Conservation (phyloP, 2,888 invertebrate species). For the Poecilobothrus nobilitatus region DNA sequence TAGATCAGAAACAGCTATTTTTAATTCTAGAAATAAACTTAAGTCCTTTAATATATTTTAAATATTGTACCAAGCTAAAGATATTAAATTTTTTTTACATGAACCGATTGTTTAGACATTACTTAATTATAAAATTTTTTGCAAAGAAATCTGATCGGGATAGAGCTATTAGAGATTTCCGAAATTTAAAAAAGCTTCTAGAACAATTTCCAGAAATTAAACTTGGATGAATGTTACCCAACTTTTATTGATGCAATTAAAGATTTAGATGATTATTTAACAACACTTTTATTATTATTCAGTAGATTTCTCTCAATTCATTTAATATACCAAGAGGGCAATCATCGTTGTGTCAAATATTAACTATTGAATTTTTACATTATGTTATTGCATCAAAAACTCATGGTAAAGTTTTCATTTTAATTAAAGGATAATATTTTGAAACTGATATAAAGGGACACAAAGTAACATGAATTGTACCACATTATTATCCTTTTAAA, state of each 20-base stretch:
- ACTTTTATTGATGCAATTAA: conserved; percentile 91
- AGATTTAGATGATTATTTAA: conserved; percentile 94
- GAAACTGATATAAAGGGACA: conserved; percentile 95
- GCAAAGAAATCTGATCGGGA: conserved; percentile 74
- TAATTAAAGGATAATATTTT: conserved; percentile 96
- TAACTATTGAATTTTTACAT: conserved; percentile 93
- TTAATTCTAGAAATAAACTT: too few relatives aligned
- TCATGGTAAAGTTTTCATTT: conserved; percentile 88
- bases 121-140: conserved; percentile 84
- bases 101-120: conserved; percentile 95
- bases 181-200: conserved; percentile 58
- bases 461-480: conserved; percentile 92
- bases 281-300: conserved; percentile 87
- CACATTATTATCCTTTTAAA: conserved; percentile 87
- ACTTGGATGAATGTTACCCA: conserved; percentile 94
- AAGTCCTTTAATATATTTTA: too few relatives aligned
- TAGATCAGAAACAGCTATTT: too few relatives aligned
- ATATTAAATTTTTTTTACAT: conserved; percentile 89
- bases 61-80: conserved; percentile 90
- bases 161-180: conserved; percentile 70
- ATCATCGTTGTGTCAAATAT: conserved; percentile 71
- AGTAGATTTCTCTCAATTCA: conserved; percentile 85
- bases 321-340: conserved; percentile 70
- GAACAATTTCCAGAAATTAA: conserved; percentile 79
- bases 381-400: conserved; percentile 87